phyloP scores from a whole-genome alignment of 2,797 vertebrate species.

The Sebastes hubbsi region DNA sequence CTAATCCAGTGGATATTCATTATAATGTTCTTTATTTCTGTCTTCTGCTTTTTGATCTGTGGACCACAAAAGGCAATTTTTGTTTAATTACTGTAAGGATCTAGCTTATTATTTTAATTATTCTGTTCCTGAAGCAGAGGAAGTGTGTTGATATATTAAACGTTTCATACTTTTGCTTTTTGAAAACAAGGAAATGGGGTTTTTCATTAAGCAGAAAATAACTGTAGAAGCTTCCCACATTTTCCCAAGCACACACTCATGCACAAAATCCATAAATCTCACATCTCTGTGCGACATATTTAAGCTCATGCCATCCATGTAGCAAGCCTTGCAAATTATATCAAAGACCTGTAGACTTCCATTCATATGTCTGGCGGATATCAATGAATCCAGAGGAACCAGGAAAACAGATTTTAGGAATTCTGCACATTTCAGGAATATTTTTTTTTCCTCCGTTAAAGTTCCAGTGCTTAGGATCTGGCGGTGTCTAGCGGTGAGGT shows the following conservation, averaged over 20 bases:
- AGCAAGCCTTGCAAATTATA: neutral
- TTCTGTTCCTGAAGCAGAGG: neutral
- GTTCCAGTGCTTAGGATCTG: no score
- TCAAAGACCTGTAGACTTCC: neutral
- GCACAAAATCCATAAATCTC: neutral
- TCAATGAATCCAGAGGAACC: neutral
- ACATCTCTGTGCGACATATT: neutral
- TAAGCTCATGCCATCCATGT: neutral
- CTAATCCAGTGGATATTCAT: neutral
- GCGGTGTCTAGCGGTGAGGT: no score
- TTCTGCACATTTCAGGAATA: neutral
- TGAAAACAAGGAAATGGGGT: neutral
- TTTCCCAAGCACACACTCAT: neutral
- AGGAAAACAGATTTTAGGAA: neutral
- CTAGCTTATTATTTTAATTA: neutral
- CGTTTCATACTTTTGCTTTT: neutral
- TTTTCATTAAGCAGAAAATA: neutral
- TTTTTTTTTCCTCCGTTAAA: no score
- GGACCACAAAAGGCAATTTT: neutral
- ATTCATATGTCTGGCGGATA: neutral
- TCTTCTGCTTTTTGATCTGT: neutral
- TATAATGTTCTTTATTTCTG: neutral
- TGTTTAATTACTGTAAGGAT: neutral
- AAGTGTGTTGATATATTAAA: neutral
- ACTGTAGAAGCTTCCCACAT: neutral